Evolutionary conservation across 2,888 invertebrate species (phyloP).

Genomic region (Hedya salicella): DNA sequence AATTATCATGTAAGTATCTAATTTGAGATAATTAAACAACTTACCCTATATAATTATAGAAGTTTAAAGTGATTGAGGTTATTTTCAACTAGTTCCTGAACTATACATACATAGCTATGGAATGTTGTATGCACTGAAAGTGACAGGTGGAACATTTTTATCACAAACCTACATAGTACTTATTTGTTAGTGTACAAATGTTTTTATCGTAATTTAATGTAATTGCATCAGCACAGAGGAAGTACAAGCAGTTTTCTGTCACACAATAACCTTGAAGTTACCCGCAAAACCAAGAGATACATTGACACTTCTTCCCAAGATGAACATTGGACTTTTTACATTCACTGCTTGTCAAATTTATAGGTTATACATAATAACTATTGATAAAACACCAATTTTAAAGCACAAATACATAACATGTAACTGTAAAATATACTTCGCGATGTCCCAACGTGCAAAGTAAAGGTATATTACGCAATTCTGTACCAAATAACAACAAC

Average conservation of each 20-base stretch:
- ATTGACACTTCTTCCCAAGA: slow-evolving; percentile 62
- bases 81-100: slow-evolving; percentile 37
- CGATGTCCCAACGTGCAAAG: slow-evolving; percentile 63
- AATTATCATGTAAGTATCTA: slow-evolving; percentile 12
- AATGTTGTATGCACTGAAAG: slow-evolving; percentile 41
- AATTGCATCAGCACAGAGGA: slow-evolving; percentile 45
- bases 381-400: slow-evolving; percentile 51
- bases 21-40: slow-evolving; percentile 17
- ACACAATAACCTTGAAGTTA: slow-evolving; percentile 66
- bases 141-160: slow-evolving; percentile 38
- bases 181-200: slow-evolving; percentile 9
- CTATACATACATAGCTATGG: slow-evolving; percentile 29
- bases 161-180: background rate
- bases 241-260: slow-evolving; percentile 47
- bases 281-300: slow-evolving; percentile 58
- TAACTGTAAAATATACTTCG: slow-evolving; percentile 54
- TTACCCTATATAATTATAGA: slow-evolving; percentile 8
- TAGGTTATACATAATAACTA: slow-evolving; percentile 71
- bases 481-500: slow-evolving; percentile 72
- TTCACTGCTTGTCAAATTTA: slow-evolving; percentile 69
- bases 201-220: background rate
- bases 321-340: slow-evolving; percentile 76
- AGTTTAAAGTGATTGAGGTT: slow-evolving; percentile 31
- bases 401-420: slow-evolving; percentile 54
- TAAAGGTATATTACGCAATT: slow-evolving; percentile 65